Conservation (phyloP, 2,888 invertebrate species). For the Ptilodon capucinus region DNA sequence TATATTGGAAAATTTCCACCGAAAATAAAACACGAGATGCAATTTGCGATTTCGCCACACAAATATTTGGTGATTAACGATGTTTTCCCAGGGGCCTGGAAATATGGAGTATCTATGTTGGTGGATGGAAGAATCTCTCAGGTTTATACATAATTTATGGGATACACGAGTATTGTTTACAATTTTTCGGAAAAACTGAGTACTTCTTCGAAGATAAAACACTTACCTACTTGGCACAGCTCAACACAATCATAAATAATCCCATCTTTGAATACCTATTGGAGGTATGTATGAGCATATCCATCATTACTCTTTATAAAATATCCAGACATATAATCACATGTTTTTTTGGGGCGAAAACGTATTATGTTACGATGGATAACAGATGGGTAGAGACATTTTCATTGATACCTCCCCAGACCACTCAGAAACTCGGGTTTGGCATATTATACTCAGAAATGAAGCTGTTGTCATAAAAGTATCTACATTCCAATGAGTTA, state of each 20-base stretch:
- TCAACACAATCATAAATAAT: conserved; percentile 4
- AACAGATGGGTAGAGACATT: background rate
- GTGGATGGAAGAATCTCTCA: background rate
- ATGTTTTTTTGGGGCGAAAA: background rate
- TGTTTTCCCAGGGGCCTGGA: conserved; percentile 4
- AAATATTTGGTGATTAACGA: conserved; percentile 15
- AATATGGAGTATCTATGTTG: background rate
- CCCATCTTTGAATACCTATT: background rate
- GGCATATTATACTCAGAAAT: too few relatives aligned
- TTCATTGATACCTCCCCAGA: background rate
- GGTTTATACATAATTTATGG: background rate
- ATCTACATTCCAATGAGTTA: too few relatives aligned
- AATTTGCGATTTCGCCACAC: conserved; percentile 10
- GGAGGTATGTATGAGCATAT: background rate
- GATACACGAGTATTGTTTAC: background rate
- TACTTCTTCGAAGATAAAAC: background rate
- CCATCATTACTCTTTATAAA: background rate
- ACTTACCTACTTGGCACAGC: background rate
- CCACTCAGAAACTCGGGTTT: background rate
- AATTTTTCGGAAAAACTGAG: background rate
- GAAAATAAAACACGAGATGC: conserved; percentile 19
- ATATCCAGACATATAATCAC: background rate
- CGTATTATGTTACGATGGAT: background rate
- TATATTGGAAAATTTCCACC: conserved; percentile 22
- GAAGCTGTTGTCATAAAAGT: too few relatives aligned